These are phyloP conservation scores for Tethea ocularis DNA, from an alignment of 2,888 invertebrate species.

Conservation along the genomic window DNA sequence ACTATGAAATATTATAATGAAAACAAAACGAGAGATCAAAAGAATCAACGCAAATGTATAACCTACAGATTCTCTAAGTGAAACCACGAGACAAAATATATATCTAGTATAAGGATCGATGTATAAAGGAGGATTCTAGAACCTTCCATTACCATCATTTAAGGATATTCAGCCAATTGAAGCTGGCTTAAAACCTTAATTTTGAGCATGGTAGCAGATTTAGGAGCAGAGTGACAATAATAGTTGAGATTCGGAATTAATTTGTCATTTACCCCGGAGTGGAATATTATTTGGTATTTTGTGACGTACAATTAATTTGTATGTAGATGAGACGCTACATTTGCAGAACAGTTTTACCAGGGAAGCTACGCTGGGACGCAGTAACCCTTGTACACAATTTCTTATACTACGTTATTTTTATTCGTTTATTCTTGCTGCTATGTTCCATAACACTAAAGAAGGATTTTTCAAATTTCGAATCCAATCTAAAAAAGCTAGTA, in stretches of 20 bases:
- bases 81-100: neutral
- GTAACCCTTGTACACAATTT: too few species aligned
- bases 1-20: too few species aligned
- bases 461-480: too few species aligned
- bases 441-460: too few species aligned
- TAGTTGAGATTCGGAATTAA: slow-evolving; percentile 36
- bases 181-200: slow-evolving; percentile 6
- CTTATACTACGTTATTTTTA: too few species aligned
- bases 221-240: slow-evolving; percentile 25
- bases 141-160: neutral
- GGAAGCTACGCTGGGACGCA: too few species aligned
- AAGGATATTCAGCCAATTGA: neutral
- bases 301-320: slow-evolving; percentile 22
- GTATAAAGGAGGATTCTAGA: neutral
- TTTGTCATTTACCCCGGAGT: slow-evolving; percentile 33
- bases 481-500: too few species aligned
- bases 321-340: slow-evolving; percentile 7
- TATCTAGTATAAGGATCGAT: neutral
- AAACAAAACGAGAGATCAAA: too few species aligned
- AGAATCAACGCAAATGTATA: too few species aligned
- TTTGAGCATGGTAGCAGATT: slow-evolving; percentile 22
- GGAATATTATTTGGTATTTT: slow-evolving; percentile 28
- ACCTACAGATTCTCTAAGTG: too few species aligned
- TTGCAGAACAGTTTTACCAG: neutral
- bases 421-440: too few species aligned